Evolutionary conservation across 2,797 vertebrate species (phyloP).

Genomic region (Aldrovandia affinis): DNA sequence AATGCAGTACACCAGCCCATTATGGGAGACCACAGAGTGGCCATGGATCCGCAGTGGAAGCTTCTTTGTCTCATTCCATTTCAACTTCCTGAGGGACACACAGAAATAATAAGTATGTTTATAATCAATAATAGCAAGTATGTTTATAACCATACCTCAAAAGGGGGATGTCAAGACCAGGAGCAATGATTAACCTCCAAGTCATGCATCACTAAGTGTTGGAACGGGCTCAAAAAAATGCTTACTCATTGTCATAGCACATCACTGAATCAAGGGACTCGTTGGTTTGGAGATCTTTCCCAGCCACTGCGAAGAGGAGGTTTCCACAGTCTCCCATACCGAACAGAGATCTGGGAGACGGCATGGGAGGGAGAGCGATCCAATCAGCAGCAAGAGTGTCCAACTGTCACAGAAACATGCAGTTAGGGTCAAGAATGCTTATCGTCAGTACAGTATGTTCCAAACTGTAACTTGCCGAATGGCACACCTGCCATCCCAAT

Average conservation of each 20-base stretch:
- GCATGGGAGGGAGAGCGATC: conserved; percentile 91
- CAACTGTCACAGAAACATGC: conserved; percentile 75
- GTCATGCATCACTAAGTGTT: background rate
- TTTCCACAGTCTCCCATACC: conserved; percentile 89
- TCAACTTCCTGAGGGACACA: conserved; percentile 79
- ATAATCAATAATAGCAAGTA: too few species aligned
- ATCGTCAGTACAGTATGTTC: too few species aligned
- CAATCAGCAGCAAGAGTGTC: conserved; percentile 85
- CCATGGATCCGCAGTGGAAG: conserved; percentile 91
- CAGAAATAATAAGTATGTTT: background rate
- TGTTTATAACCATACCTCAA: background rate
- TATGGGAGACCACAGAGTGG: conserved; percentile 87
- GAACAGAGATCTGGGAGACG: conserved; percentile 92
- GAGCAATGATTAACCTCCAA: background rate
- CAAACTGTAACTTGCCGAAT: too few species aligned
- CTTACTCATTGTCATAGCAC: conserved; percentile 92
- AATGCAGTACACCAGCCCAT: conserved; percentile 89
- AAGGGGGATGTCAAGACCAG: background rate
- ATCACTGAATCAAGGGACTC: conserved; percentile 92
- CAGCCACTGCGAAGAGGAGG: conserved; percentile 90
- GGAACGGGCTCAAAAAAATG: conserved; percentile 33
- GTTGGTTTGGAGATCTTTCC: conserved; percentile 91
- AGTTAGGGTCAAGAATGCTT: background rate
- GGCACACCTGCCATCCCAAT: too few species aligned
- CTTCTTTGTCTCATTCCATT: conserved; percentile 92